These are phyloP conservation scores for Bombus waltoni DNA, from an alignment of 1,140 invertebrate species.

Conservation along the genomic window DNA sequence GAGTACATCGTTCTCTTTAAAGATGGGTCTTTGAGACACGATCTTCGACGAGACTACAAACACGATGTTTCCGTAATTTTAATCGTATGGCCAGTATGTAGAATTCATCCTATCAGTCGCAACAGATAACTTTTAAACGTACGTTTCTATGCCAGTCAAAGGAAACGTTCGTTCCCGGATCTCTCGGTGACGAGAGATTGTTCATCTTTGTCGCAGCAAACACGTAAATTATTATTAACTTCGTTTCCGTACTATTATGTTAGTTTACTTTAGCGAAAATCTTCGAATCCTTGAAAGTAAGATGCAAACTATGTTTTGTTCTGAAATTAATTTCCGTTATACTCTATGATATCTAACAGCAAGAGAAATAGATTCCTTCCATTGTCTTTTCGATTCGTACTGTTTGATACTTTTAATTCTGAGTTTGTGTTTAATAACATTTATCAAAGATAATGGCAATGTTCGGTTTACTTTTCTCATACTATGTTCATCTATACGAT, in stretches of 20 bases:
- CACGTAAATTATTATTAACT: background rate
- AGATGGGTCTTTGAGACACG: background rate
- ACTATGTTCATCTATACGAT: background rate
- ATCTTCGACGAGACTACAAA: constrained; percentile 35
- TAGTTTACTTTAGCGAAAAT: background rate
- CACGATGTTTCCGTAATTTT: constrained; percentile 22
- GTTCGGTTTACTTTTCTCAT: background rate
- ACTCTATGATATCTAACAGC: background rate
- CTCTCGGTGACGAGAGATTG: background rate
- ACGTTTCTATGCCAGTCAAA: background rate
- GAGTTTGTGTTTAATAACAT: background rate
- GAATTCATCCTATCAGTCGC: constrained; percentile 5
- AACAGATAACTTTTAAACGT: background rate
- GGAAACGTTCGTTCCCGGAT: background rate
- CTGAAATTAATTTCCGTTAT: background rate
- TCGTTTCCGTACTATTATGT: background rate
- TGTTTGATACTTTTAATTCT: no score
- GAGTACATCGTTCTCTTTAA: background rate
- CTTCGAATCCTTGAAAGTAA: background rate
- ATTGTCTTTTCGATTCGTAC: background rate
- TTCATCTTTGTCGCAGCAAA: no score
- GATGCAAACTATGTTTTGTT: background rate
- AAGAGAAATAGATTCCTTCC: background rate
- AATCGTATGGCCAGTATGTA: constrained; percentile 44
- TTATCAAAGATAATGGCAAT: background rate